Evolutionary conservation across 2,113 vertebrate species (phyloP), one percentile per base, ranked within the genome.

Genomic region (Hiodon alosoides): DNA sequence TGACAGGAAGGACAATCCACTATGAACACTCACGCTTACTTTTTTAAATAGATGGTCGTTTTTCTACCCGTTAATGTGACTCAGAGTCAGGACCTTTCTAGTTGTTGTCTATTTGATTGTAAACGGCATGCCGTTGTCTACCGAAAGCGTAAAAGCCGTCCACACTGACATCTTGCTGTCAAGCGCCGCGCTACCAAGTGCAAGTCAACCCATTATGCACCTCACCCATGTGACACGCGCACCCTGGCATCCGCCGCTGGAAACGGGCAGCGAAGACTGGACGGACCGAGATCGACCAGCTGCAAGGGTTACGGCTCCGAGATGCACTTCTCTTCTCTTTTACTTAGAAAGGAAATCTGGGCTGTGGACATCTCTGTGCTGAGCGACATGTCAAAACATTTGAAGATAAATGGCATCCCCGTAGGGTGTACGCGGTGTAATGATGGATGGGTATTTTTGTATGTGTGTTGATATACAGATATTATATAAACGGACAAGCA

Each of bases 401-500:
- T 58, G 53, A 16, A 47, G 52, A 46, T 55, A 52, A 48, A 57
- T 46, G 52, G 51, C 11, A 7, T 14, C 16, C 62, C 71, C 3
- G 31, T 66, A 47, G 64, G 58, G 10, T 11, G 58, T 60, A 13
- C 58, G n/a, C 10, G 58, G n/a, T n/a, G n/a, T 14, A 60, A 60
- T 47, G 17, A 60, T 9, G 59, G 4, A 55, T 47, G 48, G 10
- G 60, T 54, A 7, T 4, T 61, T 80, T 80, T 77, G 61, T 69
- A 70, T 70, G 73, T 70, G 73, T 70, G 78, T 77, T 79, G 54
- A 79, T 59, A 61, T 61, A 72, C 73, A 81, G 59, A 75, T 77
- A 77, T 71, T 66, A 67, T 77, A 16, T 60, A 71, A 53, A 8
- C 58, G 14, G 72, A 61, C 16, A 65, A 81, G 82, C 85, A 84